Percentiles rank a stretch among this genome's conserved stretches.
Conservation (phyloP, 2,797 vertebrate genomes). For the Odontamblyopus rebecca region DNA sequence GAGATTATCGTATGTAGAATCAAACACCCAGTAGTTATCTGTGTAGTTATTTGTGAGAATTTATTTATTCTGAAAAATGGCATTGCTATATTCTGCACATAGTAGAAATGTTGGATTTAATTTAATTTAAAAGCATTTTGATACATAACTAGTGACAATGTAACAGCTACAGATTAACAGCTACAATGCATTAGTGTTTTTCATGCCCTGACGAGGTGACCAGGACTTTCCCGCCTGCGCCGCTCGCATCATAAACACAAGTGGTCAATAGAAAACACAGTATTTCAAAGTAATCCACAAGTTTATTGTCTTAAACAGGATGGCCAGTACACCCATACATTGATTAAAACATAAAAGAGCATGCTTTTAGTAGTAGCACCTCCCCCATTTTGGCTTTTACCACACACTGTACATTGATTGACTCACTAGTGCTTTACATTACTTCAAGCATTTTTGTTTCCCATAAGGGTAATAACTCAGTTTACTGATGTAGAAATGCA, state of each 20-base stretch:
- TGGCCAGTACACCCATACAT: conserved; percentile 73
- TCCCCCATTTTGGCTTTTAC: conserved; percentile 63
- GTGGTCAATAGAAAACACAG: conserved; percentile 61
- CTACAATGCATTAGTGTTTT: conserved; percentile 13
- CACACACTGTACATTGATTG: conserved; percentile 70
- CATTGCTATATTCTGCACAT: too few species aligned
- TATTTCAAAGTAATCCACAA: conserved; percentile 70
- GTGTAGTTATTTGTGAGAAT: background rate
- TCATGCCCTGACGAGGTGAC: conserved; percentile 8
- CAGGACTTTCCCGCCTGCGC: conserved; percentile 13
- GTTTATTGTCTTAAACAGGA: conserved; percentile 73
- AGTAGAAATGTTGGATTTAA: too few species aligned
- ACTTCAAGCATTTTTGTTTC: conserved; percentile 55
- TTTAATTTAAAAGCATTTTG: background rate
- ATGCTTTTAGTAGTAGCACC: conserved; percentile 63
- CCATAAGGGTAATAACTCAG: conserved; percentile 63
- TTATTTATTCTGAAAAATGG: background rate
- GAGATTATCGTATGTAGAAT: background rate
- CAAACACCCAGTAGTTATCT: background rate
- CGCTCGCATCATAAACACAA: conserved; percentile 59
- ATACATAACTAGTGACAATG: background rate
- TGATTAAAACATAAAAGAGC: conserved; percentile 76
- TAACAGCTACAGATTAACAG: conserved; percentile 1
- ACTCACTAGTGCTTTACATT: conserved; percentile 58
- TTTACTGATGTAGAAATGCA: conserved; percentile 72